Conservation (phyloP, 1,140 invertebrate genomes). For the Ostrea denselamellosa region DNA sequence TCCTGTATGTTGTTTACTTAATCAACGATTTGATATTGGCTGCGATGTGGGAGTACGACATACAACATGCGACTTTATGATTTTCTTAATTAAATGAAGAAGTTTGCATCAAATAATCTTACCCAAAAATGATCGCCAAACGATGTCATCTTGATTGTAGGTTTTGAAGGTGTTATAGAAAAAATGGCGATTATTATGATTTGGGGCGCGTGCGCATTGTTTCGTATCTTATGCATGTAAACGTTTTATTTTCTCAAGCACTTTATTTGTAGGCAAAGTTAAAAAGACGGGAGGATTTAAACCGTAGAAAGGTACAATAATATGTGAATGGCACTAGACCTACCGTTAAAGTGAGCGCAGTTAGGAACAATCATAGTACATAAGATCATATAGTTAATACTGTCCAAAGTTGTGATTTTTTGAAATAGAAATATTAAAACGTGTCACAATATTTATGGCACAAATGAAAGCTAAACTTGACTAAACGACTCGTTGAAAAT, state of each 20-base stretch:
- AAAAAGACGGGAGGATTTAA: background rate
- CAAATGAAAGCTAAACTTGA: too few species aligned
- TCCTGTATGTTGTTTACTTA: background rate
- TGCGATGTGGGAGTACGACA: background rate
- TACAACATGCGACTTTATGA: background rate
- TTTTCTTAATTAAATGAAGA: background rate
- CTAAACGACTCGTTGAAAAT: too few species aligned
- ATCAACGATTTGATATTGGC: background rate
- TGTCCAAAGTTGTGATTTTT: too few species aligned
- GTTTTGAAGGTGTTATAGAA: conserved; percentile 46
- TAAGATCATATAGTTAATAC: too few species aligned
- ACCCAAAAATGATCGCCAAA: conserved; percentile 70
- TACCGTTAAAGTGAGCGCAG: too few species aligned
- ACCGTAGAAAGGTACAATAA: background rate
- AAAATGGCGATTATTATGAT: conserved; percentile 69
- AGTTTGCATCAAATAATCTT: conserved; percentile 36
- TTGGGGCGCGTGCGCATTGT: conserved; percentile 58
- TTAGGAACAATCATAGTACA: too few species aligned
- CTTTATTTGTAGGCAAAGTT: background rate
- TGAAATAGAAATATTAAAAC: too few species aligned
- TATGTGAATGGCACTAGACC: too few species aligned
- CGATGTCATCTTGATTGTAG: conserved; percentile 61
- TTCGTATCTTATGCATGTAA: background rate
- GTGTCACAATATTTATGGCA: too few species aligned
- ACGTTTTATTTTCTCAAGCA: conserved; percentile 31